Base-by-base conservation (phyloP, 2,113 vertebrate species). In the Bufo bufo region DNA sequence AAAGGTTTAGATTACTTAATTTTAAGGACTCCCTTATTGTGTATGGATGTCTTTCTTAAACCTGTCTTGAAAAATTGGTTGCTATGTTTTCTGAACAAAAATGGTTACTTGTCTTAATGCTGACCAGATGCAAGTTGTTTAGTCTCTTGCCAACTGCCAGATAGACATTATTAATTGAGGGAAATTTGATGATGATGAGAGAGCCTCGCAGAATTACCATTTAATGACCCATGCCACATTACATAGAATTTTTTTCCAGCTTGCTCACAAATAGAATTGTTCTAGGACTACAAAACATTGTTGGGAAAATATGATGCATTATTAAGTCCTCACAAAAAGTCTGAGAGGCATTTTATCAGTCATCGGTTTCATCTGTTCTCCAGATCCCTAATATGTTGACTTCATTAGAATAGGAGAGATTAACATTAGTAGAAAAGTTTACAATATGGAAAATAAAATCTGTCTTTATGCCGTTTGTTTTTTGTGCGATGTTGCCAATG, bases 111-210 rank as follows among this genome's bases (percentile, higher is more conserved):
- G 54, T 63, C 56, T 63, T 88, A 88, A 88, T 83, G 75, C 69
- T 4, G 17, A 83, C 87, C 87, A 88, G 71, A 88, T 88, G 87
- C 81, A 88, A 63, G 80, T 83, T 84, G 87, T 88, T 88, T 88
- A 77, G 87, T 88, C 80, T 88, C 71, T 88, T 88, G 87, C 87
- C 87, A 88, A 71, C 69, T 88, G 87, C 65, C 87, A 88, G 80
- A 88, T 88, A 84, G 87, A 88, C 80, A 66, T 88, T 88, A 87
- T 87, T 82, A 88, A 88, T 88, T 88, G 87, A 88, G 80, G 71
- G 80, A 69, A 88, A 84, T 88, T 88, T 88, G 80, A 88, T 88
- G 79, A 82, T 87, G 86, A 88, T 84, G 87, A 88, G 87, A 83
- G 83, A 82, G 47, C 69, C 71, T 81, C 50, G 69, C 80, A 84